Conservation (phyloP, 37 sponge, comb jelly and placozoan genomes). For the Beroe ovata region DNA sequence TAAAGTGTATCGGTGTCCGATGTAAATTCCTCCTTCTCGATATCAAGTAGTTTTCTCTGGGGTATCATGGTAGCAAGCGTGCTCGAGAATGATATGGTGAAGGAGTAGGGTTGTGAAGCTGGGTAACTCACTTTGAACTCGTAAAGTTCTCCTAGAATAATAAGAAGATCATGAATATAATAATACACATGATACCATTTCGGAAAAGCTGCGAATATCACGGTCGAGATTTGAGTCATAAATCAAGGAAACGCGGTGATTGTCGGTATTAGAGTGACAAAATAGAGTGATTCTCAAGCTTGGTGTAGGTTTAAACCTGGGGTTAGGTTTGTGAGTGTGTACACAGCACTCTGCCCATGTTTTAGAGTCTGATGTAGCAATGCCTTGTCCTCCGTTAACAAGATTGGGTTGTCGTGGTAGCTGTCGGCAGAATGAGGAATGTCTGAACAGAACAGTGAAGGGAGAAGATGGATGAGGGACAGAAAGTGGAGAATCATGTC, state of each 20-base stretch:
- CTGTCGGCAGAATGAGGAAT: too few relatives aligned
- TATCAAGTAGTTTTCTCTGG: constrained; percentile 41
- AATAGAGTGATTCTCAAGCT: too few relatives aligned
- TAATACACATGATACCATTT: too few relatives aligned
- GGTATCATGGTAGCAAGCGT: background rate
- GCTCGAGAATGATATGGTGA: constrained; percentile 43
- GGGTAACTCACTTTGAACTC: constrained; percentile 67
- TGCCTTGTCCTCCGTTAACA: background rate
- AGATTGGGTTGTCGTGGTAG: background rate
- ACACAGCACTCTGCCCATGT: constrained; percentile 10
- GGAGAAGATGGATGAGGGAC: too few relatives aligned
- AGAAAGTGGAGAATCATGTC: too few relatives aligned
- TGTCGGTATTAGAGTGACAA: too few relatives aligned
- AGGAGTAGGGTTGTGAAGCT: constrained; percentile 33
- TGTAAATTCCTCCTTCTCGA: constrained; percentile 57
- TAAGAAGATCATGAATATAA: too few relatives aligned
- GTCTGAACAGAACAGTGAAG: too few relatives aligned
- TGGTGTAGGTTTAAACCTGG: too few relatives aligned
- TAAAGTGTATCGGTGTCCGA: constrained; percentile 1
- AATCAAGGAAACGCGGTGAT: too few relatives aligned
- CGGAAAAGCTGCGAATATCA: too few relatives aligned
- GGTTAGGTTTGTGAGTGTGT: constrained; percentile 7
- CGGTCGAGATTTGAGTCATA: too few relatives aligned
- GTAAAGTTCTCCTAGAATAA: constrained; percentile 41
- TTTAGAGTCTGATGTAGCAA: background rate